Percentiles rank a stretch among this genome's conserved stretches.
These are phyloP conservation scores for Poecilia picta DNA, from an alignment of 2,797 vertebrate species.

Conservation along the genomic window DNA sequence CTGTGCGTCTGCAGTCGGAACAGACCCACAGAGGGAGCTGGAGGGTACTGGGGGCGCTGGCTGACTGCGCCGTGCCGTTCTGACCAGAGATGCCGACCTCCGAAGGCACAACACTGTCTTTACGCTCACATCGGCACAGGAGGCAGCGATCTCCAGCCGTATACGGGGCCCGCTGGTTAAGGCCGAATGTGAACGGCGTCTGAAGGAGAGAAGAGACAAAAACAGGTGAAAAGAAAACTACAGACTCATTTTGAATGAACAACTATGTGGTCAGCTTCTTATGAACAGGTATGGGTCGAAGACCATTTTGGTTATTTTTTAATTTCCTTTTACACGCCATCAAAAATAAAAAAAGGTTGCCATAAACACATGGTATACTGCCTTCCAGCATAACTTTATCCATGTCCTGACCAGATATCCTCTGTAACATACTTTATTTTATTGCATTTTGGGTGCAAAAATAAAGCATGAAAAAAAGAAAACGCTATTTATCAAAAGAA, in stretches of 20 bases:
- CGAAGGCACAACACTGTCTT: conserved; percentile 83
- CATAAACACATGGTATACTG: neutral
- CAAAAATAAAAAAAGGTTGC: neutral
- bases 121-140: conserved; percentile 94
- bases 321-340: neutral
- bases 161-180: conserved; percentile 94
- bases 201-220: conserved; percentile 55
- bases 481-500: neutral
- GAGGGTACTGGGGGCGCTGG: conserved; percentile 87
- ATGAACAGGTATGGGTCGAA: neutral
- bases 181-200: conserved; percentile 96
- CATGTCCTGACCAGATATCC: neutral
- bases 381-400: neutral
- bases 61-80: conserved; percentile 85
- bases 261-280: neutral
- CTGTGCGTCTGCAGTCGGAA: conserved; percentile 92
- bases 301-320: neutral
- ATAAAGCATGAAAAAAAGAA: neutral
- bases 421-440: neutral
- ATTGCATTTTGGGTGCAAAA: neutral
- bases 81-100: conserved; percentile 85
- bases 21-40: conserved; percentile 98
- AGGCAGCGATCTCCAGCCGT: conserved; percentile 94
- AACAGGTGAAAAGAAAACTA: neutral
- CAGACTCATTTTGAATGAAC: neutral